Conservation (phyloP, 2,113 vertebrate species). For the Pseudopipra pipra region DNA sequence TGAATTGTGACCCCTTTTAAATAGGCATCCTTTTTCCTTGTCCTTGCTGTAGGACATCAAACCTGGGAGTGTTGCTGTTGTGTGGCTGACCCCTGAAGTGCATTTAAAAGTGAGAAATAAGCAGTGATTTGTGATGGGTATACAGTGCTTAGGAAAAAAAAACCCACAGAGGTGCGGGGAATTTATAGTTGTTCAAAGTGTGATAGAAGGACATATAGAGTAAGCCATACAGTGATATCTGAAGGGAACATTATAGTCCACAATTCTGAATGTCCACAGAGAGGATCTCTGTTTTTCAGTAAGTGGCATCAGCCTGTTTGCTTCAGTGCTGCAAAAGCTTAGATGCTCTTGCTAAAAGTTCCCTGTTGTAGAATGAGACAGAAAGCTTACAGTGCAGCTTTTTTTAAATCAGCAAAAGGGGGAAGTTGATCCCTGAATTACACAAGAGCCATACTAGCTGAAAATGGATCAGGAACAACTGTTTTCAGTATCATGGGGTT, state of each 20-base stretch:
- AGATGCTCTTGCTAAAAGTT: background rate
- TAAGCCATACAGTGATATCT: background rate
- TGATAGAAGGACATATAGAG: background rate
- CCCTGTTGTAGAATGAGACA: background rate
- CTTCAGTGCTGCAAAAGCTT: background rate
- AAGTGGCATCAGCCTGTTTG: background rate
- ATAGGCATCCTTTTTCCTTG: background rate
- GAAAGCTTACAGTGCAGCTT: background rate
- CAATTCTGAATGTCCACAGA: background rate
- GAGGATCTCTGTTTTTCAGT: background rate
- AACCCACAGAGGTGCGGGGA: fast-evolving
- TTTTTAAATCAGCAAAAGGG: background rate
- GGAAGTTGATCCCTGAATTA: background rate
- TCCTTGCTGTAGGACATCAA: background rate
- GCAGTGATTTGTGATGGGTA: background rate
- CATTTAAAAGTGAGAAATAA: background rate
- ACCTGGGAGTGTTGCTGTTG: background rate
- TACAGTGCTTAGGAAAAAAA: background rate
- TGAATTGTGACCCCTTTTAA: background rate
- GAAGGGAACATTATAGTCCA: background rate
- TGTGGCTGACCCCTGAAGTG: background rate
- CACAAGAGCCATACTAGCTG: background rate
- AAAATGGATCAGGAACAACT: background rate
- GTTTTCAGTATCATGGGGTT: background rate
- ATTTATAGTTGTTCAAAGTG: background rate